phyloP scores from a whole-genome alignment of 1,140 invertebrate species.

The Gryllus bimaculatus region DNA sequence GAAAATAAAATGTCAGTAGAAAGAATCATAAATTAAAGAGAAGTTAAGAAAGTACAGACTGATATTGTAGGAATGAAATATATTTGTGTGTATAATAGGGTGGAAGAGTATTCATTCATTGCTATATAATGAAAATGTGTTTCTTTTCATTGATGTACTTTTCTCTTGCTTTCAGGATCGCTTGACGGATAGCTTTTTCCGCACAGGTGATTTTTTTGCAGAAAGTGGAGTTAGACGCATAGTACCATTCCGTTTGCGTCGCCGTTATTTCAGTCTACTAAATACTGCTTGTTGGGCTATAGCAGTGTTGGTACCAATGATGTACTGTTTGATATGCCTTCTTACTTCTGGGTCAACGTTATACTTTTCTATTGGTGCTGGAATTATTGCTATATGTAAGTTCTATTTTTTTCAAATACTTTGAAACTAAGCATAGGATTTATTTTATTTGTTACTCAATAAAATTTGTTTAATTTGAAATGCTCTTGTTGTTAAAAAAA shows the following conservation, averaged over 20 bases:
- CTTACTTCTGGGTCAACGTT: constrained; percentile 61
- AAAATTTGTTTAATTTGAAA: constrained; percentile 33
- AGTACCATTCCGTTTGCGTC: constrained; percentile 42
- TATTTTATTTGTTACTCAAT: constrained; percentile 26
- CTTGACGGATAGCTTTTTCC: constrained; percentile 67
- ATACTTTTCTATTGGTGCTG: constrained; percentile 55
- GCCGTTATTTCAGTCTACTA: constrained; percentile 54
- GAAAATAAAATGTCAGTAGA: no score
- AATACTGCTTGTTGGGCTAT: constrained; percentile 63
- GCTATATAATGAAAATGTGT: no score
- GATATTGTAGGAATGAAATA: no score
- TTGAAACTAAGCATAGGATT: constrained; percentile 4
- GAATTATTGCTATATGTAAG: constrained; percentile 63
- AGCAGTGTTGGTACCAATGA: constrained; percentile 56
- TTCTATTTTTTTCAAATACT: constrained; percentile 27
- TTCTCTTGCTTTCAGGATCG: constrained; percentile 51
- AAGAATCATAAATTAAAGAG: no score
- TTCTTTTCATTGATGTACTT: not conserved
- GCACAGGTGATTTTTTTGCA: constrained; percentile 73
- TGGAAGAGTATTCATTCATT: no score
- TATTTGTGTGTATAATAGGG: no score
- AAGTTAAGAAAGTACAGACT: no score
- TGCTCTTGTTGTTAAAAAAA: constrained; percentile 12
- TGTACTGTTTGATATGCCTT: constrained; percentile 56
- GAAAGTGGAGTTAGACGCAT: constrained; percentile 57